Evolutionary conservation across 2,888 invertebrate species (phyloP).

Genomic region (Digitonthophagus gazella): DNA sequence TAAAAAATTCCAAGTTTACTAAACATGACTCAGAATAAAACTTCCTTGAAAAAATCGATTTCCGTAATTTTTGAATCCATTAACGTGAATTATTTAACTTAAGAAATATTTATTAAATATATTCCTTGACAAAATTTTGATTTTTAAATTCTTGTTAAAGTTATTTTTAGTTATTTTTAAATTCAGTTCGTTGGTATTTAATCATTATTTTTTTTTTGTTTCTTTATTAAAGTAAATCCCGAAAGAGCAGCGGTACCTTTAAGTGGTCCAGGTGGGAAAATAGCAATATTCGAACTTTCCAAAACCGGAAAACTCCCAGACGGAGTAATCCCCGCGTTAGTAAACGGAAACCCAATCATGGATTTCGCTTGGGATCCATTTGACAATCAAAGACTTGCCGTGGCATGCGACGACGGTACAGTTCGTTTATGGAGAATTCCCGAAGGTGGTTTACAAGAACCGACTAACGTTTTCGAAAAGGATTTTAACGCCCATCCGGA

Average conservation of each 20-base stretch:
- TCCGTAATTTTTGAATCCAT: no score
- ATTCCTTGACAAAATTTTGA: no score
- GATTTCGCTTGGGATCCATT: slow-evolving; percentile 97
- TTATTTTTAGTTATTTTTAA: no score
- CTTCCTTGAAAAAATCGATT: no score
- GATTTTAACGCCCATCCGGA: slow-evolving; percentile 79
- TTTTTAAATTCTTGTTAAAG: no score
- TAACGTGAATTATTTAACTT: no score
- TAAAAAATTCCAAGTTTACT: no score
- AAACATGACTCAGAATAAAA: no score
- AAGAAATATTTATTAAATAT: no score
- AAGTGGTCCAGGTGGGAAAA: slow-evolving; percentile 86
- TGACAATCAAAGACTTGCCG: slow-evolving; percentile 72
- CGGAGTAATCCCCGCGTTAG: slow-evolving; percentile 81
- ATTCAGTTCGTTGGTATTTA: no score
- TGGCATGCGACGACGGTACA: slow-evolving; percentile 85
- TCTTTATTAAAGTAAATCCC: slow-evolving; percentile 66
- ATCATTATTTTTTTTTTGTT: no score
- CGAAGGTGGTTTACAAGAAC: slow-evolving; percentile 62
- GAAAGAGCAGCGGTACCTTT: slow-evolving; percentile 87
- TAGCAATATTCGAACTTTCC: slow-evolving; percentile 80
- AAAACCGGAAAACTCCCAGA: slow-evolving; percentile 76
- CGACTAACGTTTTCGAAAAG: slow-evolving; percentile 72
- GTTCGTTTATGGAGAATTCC: slow-evolving; percentile 47
- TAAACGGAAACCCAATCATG: slow-evolving; percentile 85